phyloP scores from a whole-genome alignment of 2,113 vertebrate genomes.

The Sclerurus mexicanus region DNA sequence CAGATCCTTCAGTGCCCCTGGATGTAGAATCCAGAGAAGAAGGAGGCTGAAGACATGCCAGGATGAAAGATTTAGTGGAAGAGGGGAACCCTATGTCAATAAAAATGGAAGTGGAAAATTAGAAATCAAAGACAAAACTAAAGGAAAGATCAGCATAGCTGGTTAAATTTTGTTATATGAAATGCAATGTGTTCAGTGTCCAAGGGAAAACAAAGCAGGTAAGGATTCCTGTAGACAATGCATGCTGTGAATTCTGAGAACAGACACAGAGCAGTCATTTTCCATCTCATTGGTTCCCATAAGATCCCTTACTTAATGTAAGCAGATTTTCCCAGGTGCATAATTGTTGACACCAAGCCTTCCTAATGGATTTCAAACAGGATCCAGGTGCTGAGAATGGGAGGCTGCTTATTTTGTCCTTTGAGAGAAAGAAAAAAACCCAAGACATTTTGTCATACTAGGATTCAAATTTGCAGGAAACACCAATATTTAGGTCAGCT shows the following conservation, averaged over 20 bases:
- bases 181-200: not conserved
- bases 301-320: not conserved
- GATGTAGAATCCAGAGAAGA: not conserved
- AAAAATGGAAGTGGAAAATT: not conserved
- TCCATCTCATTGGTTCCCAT: not conserved
- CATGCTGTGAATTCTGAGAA: not conserved
- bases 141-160: not conserved
- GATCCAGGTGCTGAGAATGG: not conserved
- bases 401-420: not conserved
- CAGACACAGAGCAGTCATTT: not conserved
- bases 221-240: not conserved
- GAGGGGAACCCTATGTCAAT: not conserved
- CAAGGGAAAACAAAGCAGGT: not conserved
- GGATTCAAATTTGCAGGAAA: not conserved
- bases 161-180: not conserved
- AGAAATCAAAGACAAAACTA: not conserved
- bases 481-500: not conserved
- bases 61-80: not conserved
- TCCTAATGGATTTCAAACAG: not conserved
- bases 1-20: not conserved
- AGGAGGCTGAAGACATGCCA: not conserved
- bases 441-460: not conserved
- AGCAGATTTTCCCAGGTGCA: not conserved
- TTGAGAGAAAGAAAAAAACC: not conserved
- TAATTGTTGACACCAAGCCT: not conserved